A percentile compares a stretch with the other conserved stretches of the same genome.
phyloP scores from a whole-genome alignment of 2,113 vertebrate genomes.

The Pachypanchax playfairii region DNA sequence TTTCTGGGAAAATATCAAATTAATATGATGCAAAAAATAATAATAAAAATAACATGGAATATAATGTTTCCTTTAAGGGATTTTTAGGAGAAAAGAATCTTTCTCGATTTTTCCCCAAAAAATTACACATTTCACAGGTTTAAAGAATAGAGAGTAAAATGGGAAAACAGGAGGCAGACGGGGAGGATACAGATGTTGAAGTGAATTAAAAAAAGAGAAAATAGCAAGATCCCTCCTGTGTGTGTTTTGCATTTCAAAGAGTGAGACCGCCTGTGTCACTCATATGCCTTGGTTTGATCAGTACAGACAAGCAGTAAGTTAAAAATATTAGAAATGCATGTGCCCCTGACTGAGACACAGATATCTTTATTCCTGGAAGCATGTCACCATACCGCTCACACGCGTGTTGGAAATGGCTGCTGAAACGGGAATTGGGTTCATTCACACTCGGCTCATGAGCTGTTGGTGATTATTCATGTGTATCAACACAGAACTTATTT shows the following conservation, averaged over 20 bases:
- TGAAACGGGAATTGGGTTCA: neutral
- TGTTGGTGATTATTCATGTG: constrained; percentile 32
- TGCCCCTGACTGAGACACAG: constrained; percentile 21
- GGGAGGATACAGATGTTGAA: too few species aligned
- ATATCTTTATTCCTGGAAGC: constrained; percentile 2
- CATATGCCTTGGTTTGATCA: constrained; percentile 24
- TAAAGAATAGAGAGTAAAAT: too few species aligned
- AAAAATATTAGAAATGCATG: constrained; percentile 2
- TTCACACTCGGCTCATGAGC: neutral
- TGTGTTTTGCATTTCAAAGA: constrained; percentile 30
- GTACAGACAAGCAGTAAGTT: constrained; percentile 15
- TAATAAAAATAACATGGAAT: too few species aligned
- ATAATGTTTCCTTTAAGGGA: too few species aligned
- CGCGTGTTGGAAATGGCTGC: neutral
- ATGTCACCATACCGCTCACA: neutral
- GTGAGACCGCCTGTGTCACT: constrained; percentile 5
- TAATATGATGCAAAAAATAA: too few species aligned
- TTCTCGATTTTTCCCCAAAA: too few species aligned
- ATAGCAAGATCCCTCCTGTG: constrained; percentile 24
- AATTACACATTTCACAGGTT: too few species aligned
- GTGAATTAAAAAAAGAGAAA: too few species aligned
- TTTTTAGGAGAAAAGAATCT: too few species aligned
- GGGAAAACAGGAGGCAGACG: too few species aligned
- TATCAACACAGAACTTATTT: constrained; percentile 34
- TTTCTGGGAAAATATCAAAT: too few species aligned